Base-by-base conservation (phyloP, 2,888 invertebrate species). In the Fragum fragum region DNA sequence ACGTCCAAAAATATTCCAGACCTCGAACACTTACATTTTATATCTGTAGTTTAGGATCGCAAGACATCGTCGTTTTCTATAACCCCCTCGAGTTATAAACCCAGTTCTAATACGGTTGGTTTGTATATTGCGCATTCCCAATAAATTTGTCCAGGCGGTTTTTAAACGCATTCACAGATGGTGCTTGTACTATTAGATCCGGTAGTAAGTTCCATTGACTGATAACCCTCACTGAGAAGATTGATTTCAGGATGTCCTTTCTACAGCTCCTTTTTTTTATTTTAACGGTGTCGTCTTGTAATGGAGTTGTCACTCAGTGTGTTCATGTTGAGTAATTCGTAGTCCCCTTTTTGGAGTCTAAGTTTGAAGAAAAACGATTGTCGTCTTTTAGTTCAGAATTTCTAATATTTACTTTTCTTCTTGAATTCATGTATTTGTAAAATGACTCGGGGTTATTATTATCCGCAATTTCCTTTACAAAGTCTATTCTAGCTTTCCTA, bases 391-490 rank as follows among this genome's bases (percentile, higher is more conserved):
- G 39, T 26, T 66, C 52, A 21, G 74, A 7, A 23, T 53, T 66
- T 7, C 74, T 55, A 36, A 36, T 36, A 23, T 36, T 74, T 28
- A 74, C 74, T 66, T 66, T 66, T 39, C 26, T 52, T 26, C 32
- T 29, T 6, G 21, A 29, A 66, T 74, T 66, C 1, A 66, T 66
- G 63, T 66, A 74, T n/a, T 74, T 74, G 47, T 66, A 74, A 36
- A 74, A 66, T 6, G 74, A 59, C 52, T 73, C 63, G 1, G 66
- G 53, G 52, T 74, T 66, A 32, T 66, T 39, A 6, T 74, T 53
- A 1, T 66, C 53, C 1, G 66, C 39, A 39, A 73, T 26, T 32
- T 32, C 26, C 7, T 18, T 39, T 63, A 63, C 73, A 52, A 63
- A 63, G 7, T 73, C 47, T 1, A 21, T 29, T 52, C 63, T 42